Base-by-base conservation (phyloP, 2,113 vertebrate genomes). In the Sinocyclocheilus rhinocerous region DNA sequence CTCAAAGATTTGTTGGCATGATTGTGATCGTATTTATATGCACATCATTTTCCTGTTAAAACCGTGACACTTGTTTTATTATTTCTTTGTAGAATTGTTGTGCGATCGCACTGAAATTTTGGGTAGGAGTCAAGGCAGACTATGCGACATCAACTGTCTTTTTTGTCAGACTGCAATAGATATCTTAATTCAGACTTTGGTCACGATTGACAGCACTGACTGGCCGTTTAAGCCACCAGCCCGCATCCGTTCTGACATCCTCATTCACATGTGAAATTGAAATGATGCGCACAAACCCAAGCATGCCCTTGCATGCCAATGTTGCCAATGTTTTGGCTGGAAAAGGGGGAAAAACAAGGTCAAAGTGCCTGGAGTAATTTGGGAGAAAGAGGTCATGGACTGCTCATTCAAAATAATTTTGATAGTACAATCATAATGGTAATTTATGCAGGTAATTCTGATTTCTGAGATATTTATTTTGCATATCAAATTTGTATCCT, bases 211-310 rank as follows among this genome's bases (percentile, higher is more conserved):
- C 76, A 52, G 50, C 76, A 33, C 12, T 55, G 50, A 77, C 50
- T 55, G 50, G 8, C 26, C 9, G 9, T 52, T 77, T 55, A 77
- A 77, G 26, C 48, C 76, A 55, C 13, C 76, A 77, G 50, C 48
- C 7, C 9, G 8, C 48, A 77, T 77, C 76, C 9, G 0, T 52
- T 55, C 8, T 55, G 76, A 77, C 48, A 77, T 55, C 16, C 48
- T 77, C 76, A 77, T 77, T 77, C 76, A 33, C 24, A 77, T 77
- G 48, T 26, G 16, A 77, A 77, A 52, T 55, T 77, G 24, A 77
- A 77, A 55, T 33, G 48, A 33, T 52, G 10, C 48, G 26, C 76
- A 55, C 48, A 77, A 33, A 77, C 24, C 45, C 50, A 77, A 77
- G 48, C 76, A 33, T 52, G 24, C 48, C 4, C 48, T 77, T 77